A percentile compares a stretch with the other conserved stretches of the same genome.
phyloP scores from a whole-genome alignment of 2,113 vertebrate genomes.

The Oncorhynchus clarkii region DNA sequence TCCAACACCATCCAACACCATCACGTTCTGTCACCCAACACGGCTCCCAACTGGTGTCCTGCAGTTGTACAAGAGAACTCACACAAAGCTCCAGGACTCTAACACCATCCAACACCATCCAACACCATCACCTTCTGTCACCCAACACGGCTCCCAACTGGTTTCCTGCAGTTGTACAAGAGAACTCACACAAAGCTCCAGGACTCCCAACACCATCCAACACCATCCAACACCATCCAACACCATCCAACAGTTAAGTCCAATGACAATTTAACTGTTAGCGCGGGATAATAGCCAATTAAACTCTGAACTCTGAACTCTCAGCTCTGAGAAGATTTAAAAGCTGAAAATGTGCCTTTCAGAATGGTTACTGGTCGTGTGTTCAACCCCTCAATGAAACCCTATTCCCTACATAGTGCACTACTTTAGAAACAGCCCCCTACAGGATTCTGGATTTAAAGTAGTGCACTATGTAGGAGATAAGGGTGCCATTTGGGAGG shows the following conservation, averaged over 20 bases:
- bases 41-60: no score
- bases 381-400: no score
- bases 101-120: slow-evolving; percentile 27
- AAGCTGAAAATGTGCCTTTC: slow-evolving; percentile 51
- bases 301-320: no score
- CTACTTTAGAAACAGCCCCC: no score
- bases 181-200: slow-evolving; percentile 11
- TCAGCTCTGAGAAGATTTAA: slow-evolving; percentile 58
- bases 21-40: no score
- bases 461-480: no score
- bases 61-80: slow-evolving; percentile 2
- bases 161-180: slow-evolving; percentile 23
- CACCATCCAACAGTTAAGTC: slow-evolving; percentile 29
- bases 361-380: slow-evolving; percentile 8
- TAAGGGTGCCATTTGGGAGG: slow-evolving; percentile 1
- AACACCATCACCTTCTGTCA: no score
- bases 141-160: slow-evolving; percentile 36
- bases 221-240: slow-evolving; percentile 32
- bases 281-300: slow-evolving; percentile 47
- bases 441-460: no score
- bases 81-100: slow-evolving; percentile 19
- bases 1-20: no score
- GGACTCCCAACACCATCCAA: no score
- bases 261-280: slow-evolving; percentile 43
- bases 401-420: no score